Percentiles rank a stretch among this genome's conserved stretches.
phyloP scores from a whole-genome alignment of 2,888 invertebrate species.

The Drosophila limbata region DNA sequence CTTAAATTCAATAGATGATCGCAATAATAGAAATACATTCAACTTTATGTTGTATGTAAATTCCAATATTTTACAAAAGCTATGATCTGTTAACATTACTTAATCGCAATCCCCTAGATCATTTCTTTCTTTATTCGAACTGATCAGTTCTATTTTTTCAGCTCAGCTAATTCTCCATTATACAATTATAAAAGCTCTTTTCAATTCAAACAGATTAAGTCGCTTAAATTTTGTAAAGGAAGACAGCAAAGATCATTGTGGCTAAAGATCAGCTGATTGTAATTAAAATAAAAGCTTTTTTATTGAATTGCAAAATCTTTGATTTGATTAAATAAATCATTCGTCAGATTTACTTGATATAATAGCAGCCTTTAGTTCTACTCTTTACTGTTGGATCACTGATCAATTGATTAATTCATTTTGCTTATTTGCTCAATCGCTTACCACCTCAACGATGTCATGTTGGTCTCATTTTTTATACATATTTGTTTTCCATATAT shows the following conservation, averaged over 20 bases:
- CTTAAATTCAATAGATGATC: too few species aligned
- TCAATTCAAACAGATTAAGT: not conserved
- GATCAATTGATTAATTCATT: conserved; percentile 15
- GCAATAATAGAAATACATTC: too few species aligned
- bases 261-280: not conserved
- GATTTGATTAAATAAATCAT: conserved; percentile 3
- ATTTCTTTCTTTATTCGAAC: too few species aligned
- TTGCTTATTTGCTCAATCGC: not conserved
- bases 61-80: too few species aligned
- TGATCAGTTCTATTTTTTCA: too few species aligned
- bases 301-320: not conserved
- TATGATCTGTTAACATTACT: too few species aligned
- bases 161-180: not conserved
- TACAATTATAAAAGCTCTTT: not conserved
- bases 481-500: not conserved
- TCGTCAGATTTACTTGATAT: not conserved
- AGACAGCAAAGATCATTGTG: not conserved
- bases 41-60: too few species aligned
- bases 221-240: not conserved
- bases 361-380: not conserved
- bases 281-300: not conserved
- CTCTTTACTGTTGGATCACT: conserved; percentile 11
- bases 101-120: too few species aligned
- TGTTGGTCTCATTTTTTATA: not conserved
- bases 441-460: conserved; percentile 5